Evolutionary conservation across 2,888 invertebrate genomes (phyloP), one percentile per base, ranked within the genome.

Genomic region (Chydorus sphaericus): DNA sequence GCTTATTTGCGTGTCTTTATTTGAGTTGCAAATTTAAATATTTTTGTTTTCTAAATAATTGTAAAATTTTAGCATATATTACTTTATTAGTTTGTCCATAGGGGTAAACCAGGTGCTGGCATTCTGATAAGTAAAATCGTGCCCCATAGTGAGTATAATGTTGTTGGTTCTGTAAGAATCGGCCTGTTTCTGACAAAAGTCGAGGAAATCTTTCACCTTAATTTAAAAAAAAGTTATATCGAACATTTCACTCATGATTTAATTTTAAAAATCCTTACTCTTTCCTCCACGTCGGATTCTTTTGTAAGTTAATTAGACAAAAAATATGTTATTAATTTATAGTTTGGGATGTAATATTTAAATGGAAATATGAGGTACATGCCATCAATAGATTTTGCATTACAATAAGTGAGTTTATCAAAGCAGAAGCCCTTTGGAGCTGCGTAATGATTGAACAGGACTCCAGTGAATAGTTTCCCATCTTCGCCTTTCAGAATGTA

Each of bases 91-190:
- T 66, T 84, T 88, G 67, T 94, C 93, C 70, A 94, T 71, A 69
- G 92, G 92, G 61, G 75, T 78, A 71, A 78, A 94, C 83, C 88
- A 89, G 20, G 67, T 65, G 44, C 70, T 65, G 2, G 77, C 77
- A 62, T 73, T 70, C 61, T 85, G 83, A 67, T 87, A 93, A 63
- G 85, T 80, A 68, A 94, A 94, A 70, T 94, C 93, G 62, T 86
- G 84, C 0, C 93, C 93, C 91, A 92, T 92, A 0, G 92, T 86
- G 53, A 92, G 73, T 62, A 91, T 76, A n/a, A 91, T 73, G 66
- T 92, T 83, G 60, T 81, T 79, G 0, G 85, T 82, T 26, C 62
- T 59, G 58, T 70, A 72, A 31, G 64, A 61, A 11, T 63, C 58
- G 0, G 72, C 68, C 73, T 73, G 62, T 29, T 33, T 36, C 38